Conservation (phyloP, 1,140 invertebrate genomes). For the Heliconius melpomene region DNA sequence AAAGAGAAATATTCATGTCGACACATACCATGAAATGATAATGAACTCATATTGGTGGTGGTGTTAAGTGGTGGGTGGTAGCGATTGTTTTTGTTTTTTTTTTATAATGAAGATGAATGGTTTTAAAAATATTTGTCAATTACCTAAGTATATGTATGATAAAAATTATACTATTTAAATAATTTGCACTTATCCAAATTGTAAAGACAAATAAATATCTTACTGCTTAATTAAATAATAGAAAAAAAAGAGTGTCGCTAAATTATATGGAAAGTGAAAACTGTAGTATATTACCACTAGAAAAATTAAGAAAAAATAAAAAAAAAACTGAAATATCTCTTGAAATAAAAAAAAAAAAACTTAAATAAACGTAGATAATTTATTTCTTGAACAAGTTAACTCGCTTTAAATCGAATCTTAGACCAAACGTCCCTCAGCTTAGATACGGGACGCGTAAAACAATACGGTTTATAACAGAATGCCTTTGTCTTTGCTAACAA, state of each 20-base stretch:
- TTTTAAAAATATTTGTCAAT: neutral
- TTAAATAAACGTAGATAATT: no score
- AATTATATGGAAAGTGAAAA: no score
- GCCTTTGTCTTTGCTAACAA: constrained; percentile 66
- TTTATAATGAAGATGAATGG: neutral
- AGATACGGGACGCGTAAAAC: constrained; percentile 64
- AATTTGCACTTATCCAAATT: no score
- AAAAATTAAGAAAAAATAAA: no score
- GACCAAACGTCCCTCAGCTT: constrained; percentile 42
- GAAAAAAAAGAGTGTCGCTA: no score
- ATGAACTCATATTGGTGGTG: constrained; percentile 62
- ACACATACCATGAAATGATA: constrained; percentile 78
- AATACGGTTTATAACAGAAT: constrained; percentile 65
- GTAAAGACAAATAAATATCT: no score
- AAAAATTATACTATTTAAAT: no score
- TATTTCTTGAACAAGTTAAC: neutral
- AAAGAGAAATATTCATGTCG: constrained; percentile 78
- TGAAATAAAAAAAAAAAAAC: no score
- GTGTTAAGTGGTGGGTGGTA: constrained; percentile 31
- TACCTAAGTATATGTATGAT: no score
- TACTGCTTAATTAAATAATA: no score
- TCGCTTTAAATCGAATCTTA: constrained; percentile 15
- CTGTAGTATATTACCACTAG: no score
- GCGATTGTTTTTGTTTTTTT: constrained; percentile 28
- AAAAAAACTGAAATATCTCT: no score